Base-by-base conservation (phyloP, 2,888 invertebrate species). In the Rhingia campestris region DNA sequence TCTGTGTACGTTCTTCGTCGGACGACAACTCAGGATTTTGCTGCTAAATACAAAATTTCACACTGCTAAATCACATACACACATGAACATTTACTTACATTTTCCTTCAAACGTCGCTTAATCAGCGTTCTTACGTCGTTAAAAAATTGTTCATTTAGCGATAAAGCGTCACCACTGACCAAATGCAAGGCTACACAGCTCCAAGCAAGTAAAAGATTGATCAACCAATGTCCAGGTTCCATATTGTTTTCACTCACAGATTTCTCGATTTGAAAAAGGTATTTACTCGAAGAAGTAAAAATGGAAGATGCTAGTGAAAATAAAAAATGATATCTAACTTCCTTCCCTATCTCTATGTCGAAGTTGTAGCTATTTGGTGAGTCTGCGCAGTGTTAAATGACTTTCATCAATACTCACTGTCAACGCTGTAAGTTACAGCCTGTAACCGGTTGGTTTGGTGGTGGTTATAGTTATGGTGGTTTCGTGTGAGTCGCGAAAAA, bases 71-170 rank as follows among this genome's bases (percentile, higher is more conserved):
- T 10, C 32, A 58, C n/a, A 63, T 47, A 37, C 9, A 30, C 6
- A 47, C 6, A 56, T 35, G 33, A 9, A 3, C 45, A 39, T 30
- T 56, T 54, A 75, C 80, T 74, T 75, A 87, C 87, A 86, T 87
- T 88, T 72, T 89, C 88, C 41, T 90, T 88, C 66, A 91, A 88
- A 80, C 92, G 92, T 45, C 92, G 89, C 69, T 92, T 92, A 59
- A 93, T 90, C 47, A 93, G 89, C 74, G 92, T 92, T 84, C 92
- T 91, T 53, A 93, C 92, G 88, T 93, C 93, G 86, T 92, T 92
- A 87, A 93, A 93, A 87, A 93, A 92, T 64, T 91, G 92, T 49
- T 92, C 91, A 79, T 90, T 91, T 39, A 91, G 80, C 39, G 88
- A 88, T 47, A 89, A 37, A 3, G 87, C 86, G 41, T 87, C 86